Evolutionary conservation across 2,888 invertebrate genomes (phyloP).

Genomic region (Chloromyia formosa): DNA sequence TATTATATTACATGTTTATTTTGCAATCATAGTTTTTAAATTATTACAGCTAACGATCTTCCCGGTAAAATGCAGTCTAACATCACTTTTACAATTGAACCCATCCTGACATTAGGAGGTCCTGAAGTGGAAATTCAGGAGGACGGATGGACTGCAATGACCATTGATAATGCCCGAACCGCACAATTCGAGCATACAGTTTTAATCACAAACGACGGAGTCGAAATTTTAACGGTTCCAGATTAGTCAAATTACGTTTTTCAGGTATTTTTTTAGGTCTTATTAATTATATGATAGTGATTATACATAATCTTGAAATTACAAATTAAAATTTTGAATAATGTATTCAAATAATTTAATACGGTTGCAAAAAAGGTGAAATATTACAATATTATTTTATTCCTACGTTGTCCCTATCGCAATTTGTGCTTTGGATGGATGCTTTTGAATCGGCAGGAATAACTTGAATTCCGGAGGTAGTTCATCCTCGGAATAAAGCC

Average conservation of each 20-base stretch:
- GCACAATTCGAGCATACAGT: slow-evolving; percentile 95
- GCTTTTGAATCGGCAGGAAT: slow-evolving; percentile 89
- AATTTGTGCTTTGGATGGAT: slow-evolving; percentile 55
- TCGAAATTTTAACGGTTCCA: slow-evolving; percentile 77
- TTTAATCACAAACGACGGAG: slow-evolving; percentile 80
- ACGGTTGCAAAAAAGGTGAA: too few species aligned
- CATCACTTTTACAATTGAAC: slow-evolving; percentile 97
- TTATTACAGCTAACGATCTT: slow-evolving; percentile 69
- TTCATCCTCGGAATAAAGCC: slow-evolving; percentile 93
- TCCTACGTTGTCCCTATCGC: background rate
- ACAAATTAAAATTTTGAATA: too few species aligned
- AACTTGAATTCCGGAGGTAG: slow-evolving; percentile 95
- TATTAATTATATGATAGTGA: too few species aligned
- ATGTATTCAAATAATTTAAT: too few species aligned
- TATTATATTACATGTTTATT: slow-evolving; percentile 23
- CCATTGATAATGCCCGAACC: slow-evolving; percentile 80
- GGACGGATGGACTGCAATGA: slow-evolving; percentile 94
- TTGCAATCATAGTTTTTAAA: background rate
- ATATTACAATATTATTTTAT: too few species aligned
- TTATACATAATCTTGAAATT: too few species aligned
- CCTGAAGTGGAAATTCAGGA: slow-evolving; percentile 74
- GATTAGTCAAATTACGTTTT: too few species aligned
- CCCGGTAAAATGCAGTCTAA: slow-evolving; percentile 81
- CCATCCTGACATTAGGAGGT: slow-evolving; percentile 81
- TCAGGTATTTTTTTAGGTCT: too few species aligned